Percentiles rank a stretch among this genome's conserved stretches.
Conservation (phyloP, 2,888 invertebrate genomes). For the Synanthedon formicaeformis region DNA sequence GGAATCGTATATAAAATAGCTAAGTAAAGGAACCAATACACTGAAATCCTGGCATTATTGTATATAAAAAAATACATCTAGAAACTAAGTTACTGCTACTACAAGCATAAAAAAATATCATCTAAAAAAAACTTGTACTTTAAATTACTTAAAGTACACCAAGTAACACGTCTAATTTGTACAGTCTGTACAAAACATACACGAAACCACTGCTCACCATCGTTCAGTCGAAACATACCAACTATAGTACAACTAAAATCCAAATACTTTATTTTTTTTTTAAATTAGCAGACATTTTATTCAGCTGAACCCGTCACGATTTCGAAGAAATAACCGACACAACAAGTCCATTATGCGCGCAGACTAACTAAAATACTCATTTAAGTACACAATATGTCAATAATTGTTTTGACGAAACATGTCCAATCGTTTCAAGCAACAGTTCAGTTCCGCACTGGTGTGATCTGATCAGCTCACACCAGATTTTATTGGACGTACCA, state of each 20-base stretch:
- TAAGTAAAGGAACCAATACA: slow-evolving; percentile 67
- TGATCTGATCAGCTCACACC: too few species aligned
- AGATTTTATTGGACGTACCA: not conserved
- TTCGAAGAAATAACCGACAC: slow-evolving; percentile 33
- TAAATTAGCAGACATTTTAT: slow-evolving; percentile 25
- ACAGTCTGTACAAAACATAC: slow-evolving; percentile 59
- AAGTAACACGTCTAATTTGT: slow-evolving; percentile 55
- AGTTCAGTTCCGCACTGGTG: too few species aligned
- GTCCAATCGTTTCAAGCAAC: too few species aligned
- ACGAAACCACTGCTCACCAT: slow-evolving; percentile 33
- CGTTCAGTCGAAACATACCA: slow-evolving; percentile 45
- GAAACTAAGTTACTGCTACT: slow-evolving; percentile 55
- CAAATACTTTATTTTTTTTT: slow-evolving; percentile 26
- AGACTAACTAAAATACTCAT: slow-evolving; percentile 29
- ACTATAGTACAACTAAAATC: slow-evolving; percentile 1
- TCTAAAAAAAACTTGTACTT: slow-evolving; percentile 56
- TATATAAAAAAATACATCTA: slow-evolving; percentile 42
- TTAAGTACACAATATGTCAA: too few species aligned
- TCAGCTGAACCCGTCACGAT: slow-evolving; percentile 16
- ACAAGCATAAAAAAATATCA: slow-evolving; percentile 42
- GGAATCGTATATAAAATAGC: slow-evolving; percentile 63
- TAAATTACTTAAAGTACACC: slow-evolving; percentile 57
- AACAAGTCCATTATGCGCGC: slow-evolving; percentile 19
- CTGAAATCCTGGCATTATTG: slow-evolving; percentile 58
- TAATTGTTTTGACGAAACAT: too few species aligned